Evolutionary conservation across 1,140 invertebrate species (phyloP).

Genomic region (Thereuonema tuberculata): DNA sequence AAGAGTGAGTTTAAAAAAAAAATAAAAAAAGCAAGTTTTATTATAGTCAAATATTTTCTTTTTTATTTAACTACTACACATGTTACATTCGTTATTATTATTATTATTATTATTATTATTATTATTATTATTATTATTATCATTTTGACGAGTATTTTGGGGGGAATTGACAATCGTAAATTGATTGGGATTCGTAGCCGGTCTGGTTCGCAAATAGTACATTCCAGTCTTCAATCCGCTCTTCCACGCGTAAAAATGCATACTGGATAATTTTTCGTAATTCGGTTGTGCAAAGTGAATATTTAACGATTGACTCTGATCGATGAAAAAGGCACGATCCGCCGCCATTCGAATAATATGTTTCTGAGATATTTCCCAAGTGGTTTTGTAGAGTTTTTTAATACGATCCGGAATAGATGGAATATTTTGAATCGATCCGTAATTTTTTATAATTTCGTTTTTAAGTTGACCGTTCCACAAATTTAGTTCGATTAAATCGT

Average conservation of each 20-base stretch:
- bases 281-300: conserved; percentile 39
- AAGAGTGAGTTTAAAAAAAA: too few species aligned
- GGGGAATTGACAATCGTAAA: neutral
- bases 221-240: conserved; percentile 1
- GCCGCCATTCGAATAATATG: conserved; percentile 41
- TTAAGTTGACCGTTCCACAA: conserved; percentile 36
- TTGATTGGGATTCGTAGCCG: neutral
- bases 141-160: too few species aligned
- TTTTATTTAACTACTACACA: too few species aligned
- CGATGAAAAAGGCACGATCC: conserved; percentile 39
- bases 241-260: conserved; percentile 41
- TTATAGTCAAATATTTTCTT: too few species aligned
- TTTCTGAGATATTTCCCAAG: conserved; percentile 47
- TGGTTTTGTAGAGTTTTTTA: conserved; percentile 89
- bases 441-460: conserved; percentile 34
- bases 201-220: neutral
- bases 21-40: too few species aligned
- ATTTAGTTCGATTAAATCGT: neutral
- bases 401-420: conserved; percentile 44
- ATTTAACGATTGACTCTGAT: conserved; percentile 43
- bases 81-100: too few species aligned
- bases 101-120: too few species aligned
- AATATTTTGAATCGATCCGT: conserved; percentile 39
- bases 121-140: too few species aligned
- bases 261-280: conserved; percentile 40